Conservation (phyloP, 2,888 invertebrate species). For the Calameuta filiformis region DNA sequence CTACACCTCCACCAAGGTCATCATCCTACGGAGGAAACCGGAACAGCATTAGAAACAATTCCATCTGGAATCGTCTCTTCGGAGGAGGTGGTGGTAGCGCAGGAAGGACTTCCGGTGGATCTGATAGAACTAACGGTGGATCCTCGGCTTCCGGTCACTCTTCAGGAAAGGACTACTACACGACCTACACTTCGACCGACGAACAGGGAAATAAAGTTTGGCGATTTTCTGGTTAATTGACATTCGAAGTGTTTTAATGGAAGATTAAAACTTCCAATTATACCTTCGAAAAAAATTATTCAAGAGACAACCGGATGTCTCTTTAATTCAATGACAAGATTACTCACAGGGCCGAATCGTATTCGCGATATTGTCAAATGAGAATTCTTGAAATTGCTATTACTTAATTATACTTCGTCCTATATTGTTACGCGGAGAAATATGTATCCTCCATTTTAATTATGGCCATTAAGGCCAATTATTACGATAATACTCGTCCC, state of each 20-base stretch:
- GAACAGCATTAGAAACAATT: slow-evolving; percentile 47
- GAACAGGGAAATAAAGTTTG: slow-evolving; percentile 54
- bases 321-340: too few species aligned
- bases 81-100: slow-evolving; percentile 28
- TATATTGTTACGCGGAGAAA: background rate
- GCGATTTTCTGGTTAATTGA: slow-evolving; percentile 54
- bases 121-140: slow-evolving; percentile 27
- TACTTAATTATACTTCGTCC: background rate
- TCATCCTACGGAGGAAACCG: slow-evolving; percentile 45
- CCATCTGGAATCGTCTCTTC: slow-evolving; percentile 49
- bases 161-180: slow-evolving; percentile 44
- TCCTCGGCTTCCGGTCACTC: slow-evolving; percentile 21
- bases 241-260: background rate
- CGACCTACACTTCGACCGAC: slow-evolving; percentile 50
- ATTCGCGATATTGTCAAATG: background rate
- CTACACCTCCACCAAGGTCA: slow-evolving; percentile 53
- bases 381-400: background rate
- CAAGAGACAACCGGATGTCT: too few species aligned
- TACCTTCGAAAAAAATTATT: too few species aligned
- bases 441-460: background rate
- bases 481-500: background rate
- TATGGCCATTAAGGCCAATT: background rate
- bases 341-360: too few species aligned
- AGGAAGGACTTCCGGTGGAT: slow-evolving; percentile 10
- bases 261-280: background rate